Percentiles rank a stretch among this genome's conserved stretches.
These are phyloP conservation scores for Hybos culiciformis DNA, from an alignment of 2,888 invertebrate genomes.

Conservation along the genomic window DNA sequence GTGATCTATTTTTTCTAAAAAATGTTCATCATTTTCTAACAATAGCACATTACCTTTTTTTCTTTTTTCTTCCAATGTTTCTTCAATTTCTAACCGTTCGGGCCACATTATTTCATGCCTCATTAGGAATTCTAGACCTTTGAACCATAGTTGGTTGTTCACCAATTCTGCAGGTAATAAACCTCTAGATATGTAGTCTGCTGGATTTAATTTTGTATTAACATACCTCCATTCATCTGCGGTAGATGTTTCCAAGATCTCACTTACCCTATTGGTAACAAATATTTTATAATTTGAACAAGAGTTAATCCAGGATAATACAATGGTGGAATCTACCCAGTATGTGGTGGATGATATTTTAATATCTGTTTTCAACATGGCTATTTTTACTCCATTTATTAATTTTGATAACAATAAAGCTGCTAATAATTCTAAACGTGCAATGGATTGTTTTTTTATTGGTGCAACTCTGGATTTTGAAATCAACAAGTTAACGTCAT, in stretches of 20 bases:
- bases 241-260: conserved; percentile 3
- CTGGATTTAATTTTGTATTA: conserved; percentile 8
- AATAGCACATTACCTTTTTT: background rate
- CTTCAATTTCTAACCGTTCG: background rate
- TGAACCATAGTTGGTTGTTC: conserved; percentile 2
- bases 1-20: background rate
- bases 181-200: conserved; percentile 6
- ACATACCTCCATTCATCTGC: conserved; percentile 8
- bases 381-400: too few relatives aligned
- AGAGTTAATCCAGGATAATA: too few relatives aligned
- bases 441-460: conserved; percentile 2
- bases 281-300: too few relatives aligned
- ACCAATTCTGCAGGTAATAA: conserved; percentile 1
- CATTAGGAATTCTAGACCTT: background rate
- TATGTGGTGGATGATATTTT: too few relatives aligned
- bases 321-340: too few relatives aligned
- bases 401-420: conserved; percentile 7
- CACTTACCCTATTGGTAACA: conserved; percentile 7
- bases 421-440: conserved; percentile 9
- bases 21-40: background rate
- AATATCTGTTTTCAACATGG: too few relatives aligned
- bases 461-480: conserved; percentile 11
- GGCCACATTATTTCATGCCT: too few relatives aligned
- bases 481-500: conserved; percentile 1
- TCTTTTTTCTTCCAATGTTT: background rate